A percentile compares a stretch with the other conserved stretches of the same genome.
phyloP scores from a whole-genome alignment of 2,888 invertebrate species.

The Dynastes maya region DNA sequence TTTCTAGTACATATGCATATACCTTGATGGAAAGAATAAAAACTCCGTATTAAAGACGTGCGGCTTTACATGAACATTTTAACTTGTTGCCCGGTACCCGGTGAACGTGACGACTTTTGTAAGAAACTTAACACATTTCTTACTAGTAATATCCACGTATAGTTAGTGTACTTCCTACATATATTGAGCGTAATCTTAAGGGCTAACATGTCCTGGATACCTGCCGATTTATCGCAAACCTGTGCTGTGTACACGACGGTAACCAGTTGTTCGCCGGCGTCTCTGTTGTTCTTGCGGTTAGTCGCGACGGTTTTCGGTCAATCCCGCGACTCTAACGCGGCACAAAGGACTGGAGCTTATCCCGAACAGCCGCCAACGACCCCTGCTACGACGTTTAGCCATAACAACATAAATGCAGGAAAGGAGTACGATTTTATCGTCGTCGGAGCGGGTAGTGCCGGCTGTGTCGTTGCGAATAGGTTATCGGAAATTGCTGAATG shows the following conservation, averaged over 20 bases:
- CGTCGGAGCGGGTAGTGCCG: conserved; percentile 80
- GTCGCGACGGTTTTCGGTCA: conserved; percentile 75
- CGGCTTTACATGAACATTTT: conserved; percentile 20
- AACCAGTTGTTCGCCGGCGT: conserved; percentile 75
- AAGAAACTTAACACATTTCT: not conserved
- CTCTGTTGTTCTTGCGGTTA: conserved; percentile 75
- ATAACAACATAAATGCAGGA: conserved; percentile 50
- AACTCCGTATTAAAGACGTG: not conserved
- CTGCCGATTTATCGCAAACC: conserved; percentile 74
- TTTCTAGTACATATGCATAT: not conserved
- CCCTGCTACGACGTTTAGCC: conserved; percentile 35
- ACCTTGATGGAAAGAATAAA: conserved; percentile 25
- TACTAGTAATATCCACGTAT: not conserved
- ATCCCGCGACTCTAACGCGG: conserved; percentile 68
- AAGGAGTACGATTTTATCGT: conserved; percentile 76
- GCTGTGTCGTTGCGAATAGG: conserved; percentile 79
- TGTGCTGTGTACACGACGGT: conserved; percentile 74
- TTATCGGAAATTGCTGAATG: conserved; percentile 76
- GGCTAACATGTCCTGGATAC: conserved; percentile 71
- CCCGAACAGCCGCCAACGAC: conserved; percentile 31
- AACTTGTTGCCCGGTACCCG: conserved; percentile 1
- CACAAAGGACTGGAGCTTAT: conserved; percentile 24
- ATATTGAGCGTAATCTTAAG: not conserved
- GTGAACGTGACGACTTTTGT: conserved; percentile 19
- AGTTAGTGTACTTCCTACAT: conserved; percentile 8